Percentiles rank a stretch among this genome's conserved stretches.
Conservation (phyloP, 92 coral and sea anemone species). For the Actinernus sp. region DNA sequence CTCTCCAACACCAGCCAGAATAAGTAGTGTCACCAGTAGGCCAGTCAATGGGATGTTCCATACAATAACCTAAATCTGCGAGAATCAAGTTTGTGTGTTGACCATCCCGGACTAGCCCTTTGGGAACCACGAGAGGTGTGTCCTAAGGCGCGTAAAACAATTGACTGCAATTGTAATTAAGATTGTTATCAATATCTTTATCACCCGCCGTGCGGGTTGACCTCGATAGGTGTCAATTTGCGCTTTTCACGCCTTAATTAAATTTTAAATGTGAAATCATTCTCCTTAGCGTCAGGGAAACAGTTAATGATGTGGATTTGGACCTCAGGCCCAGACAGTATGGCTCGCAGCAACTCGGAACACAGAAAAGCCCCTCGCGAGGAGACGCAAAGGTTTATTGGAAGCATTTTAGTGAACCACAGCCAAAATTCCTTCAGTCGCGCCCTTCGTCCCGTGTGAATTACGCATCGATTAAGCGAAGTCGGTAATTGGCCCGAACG, state of each 20-base stretch:
- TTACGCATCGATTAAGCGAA: constrained; percentile 57
- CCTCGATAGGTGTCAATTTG: constrained; percentile 92
- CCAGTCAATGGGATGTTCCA: constrained; percentile 11
- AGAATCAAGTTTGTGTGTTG: constrained; percentile 8
- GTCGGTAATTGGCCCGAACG: constrained; percentile 65
- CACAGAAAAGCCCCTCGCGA: constrained; percentile 1
- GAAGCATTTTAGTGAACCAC: constrained; percentile 16
- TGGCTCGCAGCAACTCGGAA: constrained; percentile 51
- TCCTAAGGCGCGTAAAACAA: constrained; percentile 73
- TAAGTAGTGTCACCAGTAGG: constrained; percentile 29
- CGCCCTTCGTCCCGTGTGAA: constrained; percentile 55
- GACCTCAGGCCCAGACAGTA: constrained; percentile 54
- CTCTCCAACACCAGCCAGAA: constrained; percentile 71
- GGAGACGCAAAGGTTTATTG: constrained; percentile 18
- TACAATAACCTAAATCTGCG: no score
- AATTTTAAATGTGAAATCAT: constrained; percentile 87
- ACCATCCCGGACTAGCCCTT: constrained; percentile 31
- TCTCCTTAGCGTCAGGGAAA: constrained; percentile 45
- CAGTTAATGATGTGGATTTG: constrained; percentile 44
- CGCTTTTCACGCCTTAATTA: constrained; percentile 97
- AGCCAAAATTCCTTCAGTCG: constrained; percentile 55
- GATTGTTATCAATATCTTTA: constrained; percentile 90
- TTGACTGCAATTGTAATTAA: constrained; percentile 97
- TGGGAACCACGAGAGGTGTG: constrained; percentile 78
- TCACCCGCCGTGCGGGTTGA: constrained; percentile 93